Evolutionary conservation across 1,140 invertebrate species (phyloP), one percentile per base, ranked within the genome.

Genomic region (Drosophila leontia): DNA sequence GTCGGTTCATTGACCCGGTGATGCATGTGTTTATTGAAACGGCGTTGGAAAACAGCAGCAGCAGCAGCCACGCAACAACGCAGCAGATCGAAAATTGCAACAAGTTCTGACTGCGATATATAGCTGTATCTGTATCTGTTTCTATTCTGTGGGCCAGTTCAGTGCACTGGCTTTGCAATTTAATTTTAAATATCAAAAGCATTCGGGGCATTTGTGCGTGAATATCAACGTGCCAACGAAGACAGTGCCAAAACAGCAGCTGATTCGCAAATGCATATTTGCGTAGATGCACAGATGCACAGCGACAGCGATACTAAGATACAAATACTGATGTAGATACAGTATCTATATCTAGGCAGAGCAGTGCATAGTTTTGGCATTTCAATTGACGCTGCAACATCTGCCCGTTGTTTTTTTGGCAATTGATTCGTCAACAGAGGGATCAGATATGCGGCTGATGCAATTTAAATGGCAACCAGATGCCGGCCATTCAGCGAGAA

Each of bases 201-300:
- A 83, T 83, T 83, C 60, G 70, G 34, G 77, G 77, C 72, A 83
- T 83, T 83, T 84, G 80, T 82, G 80, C 80, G 80, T 82, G 80
- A 65, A 75, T 79, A 69, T 58, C 68, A 72, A 57, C 42, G 71
- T 82, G 75, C 80, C 80, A 78, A 79, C 76, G 65, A 68, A 83
- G 42, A 75, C 74, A 58, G 68, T 84, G 77, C 77, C 50, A 65
- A 58, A 57, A 55, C 53, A 51, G 64, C 58, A 80, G 45, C 81
- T 80, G 83, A 79, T 82, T 50, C 61, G 32, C 61, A 70, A 60
- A 57, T 61, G 55, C 56, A 57, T 45, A 61, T 68, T 47, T 63
- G 37, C 39, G 35, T 63, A 65, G 17, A 59, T 60, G 26, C 17
- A 55, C 63, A 61, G 58, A 63, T 63, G n/a, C 50, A n/a, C n/a